Evolutionary conservation across 2,797 vertebrate genomes (phyloP).

Genomic region (Acanthis flammea): DNA sequence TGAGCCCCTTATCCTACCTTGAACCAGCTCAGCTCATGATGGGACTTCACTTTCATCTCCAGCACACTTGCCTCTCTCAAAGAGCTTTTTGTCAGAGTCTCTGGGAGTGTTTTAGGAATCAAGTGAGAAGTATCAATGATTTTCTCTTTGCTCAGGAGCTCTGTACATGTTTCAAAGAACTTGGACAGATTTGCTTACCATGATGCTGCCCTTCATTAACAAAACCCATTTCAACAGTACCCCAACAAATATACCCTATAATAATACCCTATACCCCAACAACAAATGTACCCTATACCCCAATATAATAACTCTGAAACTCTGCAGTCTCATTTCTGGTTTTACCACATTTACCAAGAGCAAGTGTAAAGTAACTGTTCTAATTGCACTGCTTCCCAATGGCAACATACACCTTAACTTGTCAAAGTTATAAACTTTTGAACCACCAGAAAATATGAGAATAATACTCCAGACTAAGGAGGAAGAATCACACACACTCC

Average conservation of each 20-base stretch:
- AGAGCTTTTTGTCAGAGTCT: not conserved
- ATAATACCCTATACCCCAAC: not conserved
- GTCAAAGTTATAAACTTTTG: not conserved
- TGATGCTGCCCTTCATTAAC: not conserved
- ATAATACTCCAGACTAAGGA: not conserved
- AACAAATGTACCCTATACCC: rapidly evolving
- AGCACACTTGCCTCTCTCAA: not conserved
- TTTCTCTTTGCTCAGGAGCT: not conserved
- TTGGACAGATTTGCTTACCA: not conserved
- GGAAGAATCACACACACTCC: not conserved
- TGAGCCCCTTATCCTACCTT: not conserved
- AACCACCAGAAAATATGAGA: not conserved
- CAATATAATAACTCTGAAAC: not conserved
- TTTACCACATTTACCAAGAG: not conserved
- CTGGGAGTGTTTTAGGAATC: not conserved
- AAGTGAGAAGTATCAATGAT: not conserved
- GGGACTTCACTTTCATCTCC: not conserved
- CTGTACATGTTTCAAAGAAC: not conserved
- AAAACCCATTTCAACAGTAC: not conserved
- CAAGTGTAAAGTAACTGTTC: not conserved
- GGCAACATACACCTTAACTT: not conserved
- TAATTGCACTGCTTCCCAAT: not conserved
- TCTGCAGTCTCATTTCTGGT: not conserved
- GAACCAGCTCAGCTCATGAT: not conserved
- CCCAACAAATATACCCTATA: not conserved